phyloP scores from a whole-genome alignment of 2,888 invertebrate genomes.

The Altica lythri region DNA sequence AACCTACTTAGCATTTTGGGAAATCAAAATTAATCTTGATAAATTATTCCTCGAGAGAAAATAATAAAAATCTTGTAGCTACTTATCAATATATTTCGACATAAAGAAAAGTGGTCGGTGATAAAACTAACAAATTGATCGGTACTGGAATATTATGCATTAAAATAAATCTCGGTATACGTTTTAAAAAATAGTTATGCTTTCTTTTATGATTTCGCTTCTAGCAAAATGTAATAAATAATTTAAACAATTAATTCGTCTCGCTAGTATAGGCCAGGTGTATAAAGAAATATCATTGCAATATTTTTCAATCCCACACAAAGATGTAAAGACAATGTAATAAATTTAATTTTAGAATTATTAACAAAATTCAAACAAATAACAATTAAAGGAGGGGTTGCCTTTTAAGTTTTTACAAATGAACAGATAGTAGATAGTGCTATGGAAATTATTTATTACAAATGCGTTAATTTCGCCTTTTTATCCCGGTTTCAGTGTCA shows the following conservation, averaged over 20 bases:
- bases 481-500: too few species aligned
- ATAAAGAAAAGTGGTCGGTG: not conserved
- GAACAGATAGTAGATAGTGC: too few species aligned
- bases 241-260: constrained; percentile 16
- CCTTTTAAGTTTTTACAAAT: too few species aligned
- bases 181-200: not conserved
- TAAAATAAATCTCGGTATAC: not conserved
- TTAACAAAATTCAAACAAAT: too few species aligned
- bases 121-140: constrained; percentile 2
- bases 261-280: too few species aligned
- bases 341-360: too few species aligned
- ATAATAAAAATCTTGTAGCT: not conserved
- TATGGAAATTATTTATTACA: too few species aligned
- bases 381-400: too few species aligned
- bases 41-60: not conserved
- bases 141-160: not conserved
- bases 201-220: constrained; percentile 4
- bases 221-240: constrained; percentile 16
- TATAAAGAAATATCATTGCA: too few species aligned
- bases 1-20: not conserved
- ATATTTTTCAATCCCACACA: too few species aligned
- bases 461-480: too few species aligned
- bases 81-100: not conserved
- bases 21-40: not conserved
- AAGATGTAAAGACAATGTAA: too few species aligned